These are phyloP conservation scores for Periophthalmus magnuspinnatus DNA, from an alignment of 2,797 vertebrate genomes.

Conservation along the genomic window DNA sequence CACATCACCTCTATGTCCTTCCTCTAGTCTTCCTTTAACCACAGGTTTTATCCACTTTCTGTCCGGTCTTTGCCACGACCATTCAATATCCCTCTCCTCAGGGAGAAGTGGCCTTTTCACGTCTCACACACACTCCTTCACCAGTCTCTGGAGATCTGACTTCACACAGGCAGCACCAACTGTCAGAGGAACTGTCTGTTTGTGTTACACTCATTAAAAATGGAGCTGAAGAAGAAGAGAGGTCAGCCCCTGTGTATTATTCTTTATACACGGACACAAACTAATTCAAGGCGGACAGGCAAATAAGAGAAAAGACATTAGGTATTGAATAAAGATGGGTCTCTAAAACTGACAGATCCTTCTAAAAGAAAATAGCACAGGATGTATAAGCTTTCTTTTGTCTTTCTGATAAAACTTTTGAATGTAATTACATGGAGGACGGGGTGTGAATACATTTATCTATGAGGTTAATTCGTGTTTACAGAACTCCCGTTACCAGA, in stretches of 20 bases:
- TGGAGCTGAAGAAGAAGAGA: slow-evolving; percentile 35
- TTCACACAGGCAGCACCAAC: slow-evolving; percentile 24
- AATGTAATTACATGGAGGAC: neutral
- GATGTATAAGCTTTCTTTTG: neutral
- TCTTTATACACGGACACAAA: slow-evolving; percentile 42
- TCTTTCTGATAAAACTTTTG: neutral
- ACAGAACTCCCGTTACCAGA: slow-evolving; percentile 99
- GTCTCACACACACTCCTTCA: slow-evolving; percentile 28
- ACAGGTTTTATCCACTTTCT: slow-evolving; percentile 59
- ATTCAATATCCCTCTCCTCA: slow-evolving; percentile 55
- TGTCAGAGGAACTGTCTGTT: slow-evolving; percentile 17
- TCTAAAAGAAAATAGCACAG: neutral
- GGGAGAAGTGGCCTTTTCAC: slow-evolving; percentile 29
- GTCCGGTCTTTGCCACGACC: slow-evolving; percentile 40
- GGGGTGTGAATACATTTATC: neutral
- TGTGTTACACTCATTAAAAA: slow-evolving; percentile 40
- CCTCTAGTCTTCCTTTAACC: slow-evolving; percentile 37
- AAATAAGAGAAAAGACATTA: slow-evolving; percentile 25
- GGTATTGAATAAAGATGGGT: slow-evolving; percentile 36
- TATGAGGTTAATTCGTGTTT: neutral
- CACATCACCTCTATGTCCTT: slow-evolving; percentile 50
- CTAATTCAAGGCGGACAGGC: slow-evolving; percentile 30
- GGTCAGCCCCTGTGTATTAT: slow-evolving; percentile 35
- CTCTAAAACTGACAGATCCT: slow-evolving; percentile 18
- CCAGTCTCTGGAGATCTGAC: slow-evolving; percentile 51